Evolutionary conservation across 2,113 vertebrate genomes (phyloP), one percentile per base, ranked within the genome.

Genomic region (Ancistrus triradiatus): DNA sequence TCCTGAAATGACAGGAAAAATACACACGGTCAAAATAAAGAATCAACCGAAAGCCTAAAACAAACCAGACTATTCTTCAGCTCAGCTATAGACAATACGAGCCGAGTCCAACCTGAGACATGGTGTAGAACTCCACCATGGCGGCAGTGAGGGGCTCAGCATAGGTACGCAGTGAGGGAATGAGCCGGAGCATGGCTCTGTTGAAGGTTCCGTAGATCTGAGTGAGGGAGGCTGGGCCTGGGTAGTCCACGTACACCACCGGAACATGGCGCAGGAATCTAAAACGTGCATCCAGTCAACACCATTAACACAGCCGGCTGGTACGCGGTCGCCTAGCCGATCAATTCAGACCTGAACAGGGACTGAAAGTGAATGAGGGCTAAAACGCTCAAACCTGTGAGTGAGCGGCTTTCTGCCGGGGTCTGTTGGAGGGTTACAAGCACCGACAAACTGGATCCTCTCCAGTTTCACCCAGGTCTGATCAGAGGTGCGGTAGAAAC

Each of bases 171-270:
- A 99, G 89, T 0, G 94, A 94, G 0, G 96, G 96, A 70, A 99
- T 95, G 63, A 99, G 90, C 18, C 96, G 85, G 51, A 99, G 86
- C 95, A 99, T 98, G 66, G 96, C 96, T 3, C 95, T 91, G 76
- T 98, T 99, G 78, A 99, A 98, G 3, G 96, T 99, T 67, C 96
- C 95, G 2, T 99, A 99, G 67, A 99, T 99, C 88, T 99, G 96
- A 1, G 96, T 98, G 11, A 99, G 90, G 2, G 96, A 99, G 47
- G 96, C 94, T 1, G 95, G 95, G 2, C 96, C 96, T 2, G 96
- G 96, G 63, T 99, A 99, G 76, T 99, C 95, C 83, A 98, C 96
- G 0, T 99, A 99, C 68, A 98, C 96, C 31, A 99, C 95, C 5
- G 96, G 96, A 43, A 99, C 93, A 1, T 98, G 96, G 7, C 96